Conservation (phyloP, 23 tunicate species). For the Styela clava region DNA sequence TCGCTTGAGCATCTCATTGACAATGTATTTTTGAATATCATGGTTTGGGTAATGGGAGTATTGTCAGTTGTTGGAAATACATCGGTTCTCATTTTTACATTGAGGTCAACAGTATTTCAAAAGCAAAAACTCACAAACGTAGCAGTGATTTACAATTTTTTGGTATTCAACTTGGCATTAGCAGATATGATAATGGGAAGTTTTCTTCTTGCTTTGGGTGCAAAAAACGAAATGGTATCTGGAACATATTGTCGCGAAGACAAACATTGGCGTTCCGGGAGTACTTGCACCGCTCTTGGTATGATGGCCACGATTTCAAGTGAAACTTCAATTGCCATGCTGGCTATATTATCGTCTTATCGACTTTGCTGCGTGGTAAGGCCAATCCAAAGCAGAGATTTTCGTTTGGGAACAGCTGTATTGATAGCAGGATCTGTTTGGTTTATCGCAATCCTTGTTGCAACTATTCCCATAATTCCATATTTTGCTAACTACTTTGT, state of each 20-base stretch:
- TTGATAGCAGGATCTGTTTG: slow-evolving; percentile 33
- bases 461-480: slow-evolving; percentile 34
- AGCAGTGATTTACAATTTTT: slow-evolving; percentile 40
- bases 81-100: slow-evolving; percentile 24
- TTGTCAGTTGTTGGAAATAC: slow-evolving; percentile 51
- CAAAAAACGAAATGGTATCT: slow-evolving; percentile 14
- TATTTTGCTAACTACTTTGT: slow-evolving; percentile 31
- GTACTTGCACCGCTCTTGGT: slow-evolving; percentile 39
- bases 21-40: slow-evolving; percentile 37
- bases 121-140: slow-evolving; percentile 30
- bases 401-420: slow-evolving; percentile 23
- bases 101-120: not conserved
- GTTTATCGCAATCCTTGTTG: slow-evolving; percentile 32
- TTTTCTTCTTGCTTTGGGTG: slow-evolving; percentile 45
- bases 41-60: slow-evolving; percentile 83
- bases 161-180: slow-evolving; percentile 49
- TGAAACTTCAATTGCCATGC: slow-evolving; percentile 47
- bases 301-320: slow-evolving; percentile 44
- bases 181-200: slow-evolving; percentile 81
- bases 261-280: slow-evolving; percentile 59
- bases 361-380: slow-evolving; percentile 53
- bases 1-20: slow-evolving; percentile 45
- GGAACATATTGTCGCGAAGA: slow-evolving; percentile 56
- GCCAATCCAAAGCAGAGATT: slow-evolving; percentile 49
- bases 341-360: slow-evolving; percentile 56